Evolutionary conservation across 2,888 invertebrate genomes (phyloP).

Genomic region (Theretra japonica): DNA sequence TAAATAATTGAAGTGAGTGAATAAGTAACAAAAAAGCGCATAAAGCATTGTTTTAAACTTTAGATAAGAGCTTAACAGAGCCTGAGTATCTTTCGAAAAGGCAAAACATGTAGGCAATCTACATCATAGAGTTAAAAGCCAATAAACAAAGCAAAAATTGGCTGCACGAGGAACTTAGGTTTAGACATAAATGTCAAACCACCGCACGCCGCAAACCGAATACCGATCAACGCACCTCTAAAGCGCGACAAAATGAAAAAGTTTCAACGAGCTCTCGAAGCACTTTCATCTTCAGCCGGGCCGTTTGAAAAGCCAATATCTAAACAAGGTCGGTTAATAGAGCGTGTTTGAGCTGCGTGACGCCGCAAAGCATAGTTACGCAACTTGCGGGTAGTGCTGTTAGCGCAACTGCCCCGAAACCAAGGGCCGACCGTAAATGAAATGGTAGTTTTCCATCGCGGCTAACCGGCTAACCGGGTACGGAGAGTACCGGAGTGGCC

Average conservation of each 20-base stretch:
- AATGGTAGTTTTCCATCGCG: slow-evolving; percentile 81
- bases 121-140: no score
- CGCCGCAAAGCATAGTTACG: slow-evolving; percentile 76
- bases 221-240: neutral
- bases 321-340: slow-evolving; percentile 54
- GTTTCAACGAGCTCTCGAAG: slow-evolving; percentile 12
- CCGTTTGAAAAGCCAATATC: slow-evolving; percentile 50
- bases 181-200: neutral
- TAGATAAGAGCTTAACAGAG: no score
- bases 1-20: no score
- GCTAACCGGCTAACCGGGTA: slow-evolving; percentile 61
- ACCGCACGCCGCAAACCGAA: neutral
- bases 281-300: slow-evolving; percentile 11
- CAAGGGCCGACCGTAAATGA: slow-evolving; percentile 81
- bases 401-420: slow-evolving; percentile 76
- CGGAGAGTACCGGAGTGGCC: slow-evolving; percentile 43
- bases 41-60: no score
- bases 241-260: slow-evolving; percentile 16
- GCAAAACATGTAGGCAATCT: no score
- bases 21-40: no score
- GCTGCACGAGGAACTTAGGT: no score
- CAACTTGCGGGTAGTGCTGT: slow-evolving; percentile 75
- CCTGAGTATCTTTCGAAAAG: no score
- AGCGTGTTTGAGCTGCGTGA: slow-evolving; percentile 59
- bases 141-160: no score